Evolutionary conservation across 2,888 invertebrate genomes (phyloP).

Genomic region (Metallyticus violacea): DNA sequence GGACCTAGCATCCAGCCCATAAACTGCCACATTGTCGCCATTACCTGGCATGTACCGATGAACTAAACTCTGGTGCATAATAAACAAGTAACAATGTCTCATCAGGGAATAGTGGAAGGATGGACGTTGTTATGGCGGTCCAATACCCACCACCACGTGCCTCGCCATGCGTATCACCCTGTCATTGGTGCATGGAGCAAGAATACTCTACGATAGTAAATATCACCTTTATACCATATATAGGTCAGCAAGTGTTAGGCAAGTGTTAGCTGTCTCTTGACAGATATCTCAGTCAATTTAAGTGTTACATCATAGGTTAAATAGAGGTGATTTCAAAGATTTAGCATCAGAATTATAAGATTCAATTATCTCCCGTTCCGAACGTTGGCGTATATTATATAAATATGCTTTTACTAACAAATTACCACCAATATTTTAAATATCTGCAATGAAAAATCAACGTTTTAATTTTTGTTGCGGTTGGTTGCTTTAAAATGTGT

Average conservation of each 20-base stretch:
- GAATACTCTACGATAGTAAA: not conserved
- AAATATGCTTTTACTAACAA: no score
- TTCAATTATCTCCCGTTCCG: no score
- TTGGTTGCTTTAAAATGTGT: no score
- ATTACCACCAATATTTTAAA: no score
- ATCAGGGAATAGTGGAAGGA: conserved; percentile 2
- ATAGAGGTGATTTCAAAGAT: no score
- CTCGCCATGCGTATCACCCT: not conserved
- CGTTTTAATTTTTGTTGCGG: no score
- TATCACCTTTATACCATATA: not conserved
- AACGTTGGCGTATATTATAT: no score
- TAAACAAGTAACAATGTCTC: conserved; percentile 24
- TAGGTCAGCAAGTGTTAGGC: not conserved
- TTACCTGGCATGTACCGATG: not conserved
- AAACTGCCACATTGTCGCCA: conserved; percentile 6
- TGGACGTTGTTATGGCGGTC: not conserved
- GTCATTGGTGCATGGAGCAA: not conserved
- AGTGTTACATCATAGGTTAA: no score
- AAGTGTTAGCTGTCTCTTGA: no score
- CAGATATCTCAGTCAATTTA: no score
- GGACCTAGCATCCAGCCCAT: not conserved
- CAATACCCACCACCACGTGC: not conserved
- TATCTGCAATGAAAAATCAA: no score
- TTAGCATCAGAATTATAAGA: no score
- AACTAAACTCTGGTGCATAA: not conserved